Evolutionary conservation across 2,113 vertebrate species (phyloP).

Genomic region (Apteryx mantelli): DNA sequence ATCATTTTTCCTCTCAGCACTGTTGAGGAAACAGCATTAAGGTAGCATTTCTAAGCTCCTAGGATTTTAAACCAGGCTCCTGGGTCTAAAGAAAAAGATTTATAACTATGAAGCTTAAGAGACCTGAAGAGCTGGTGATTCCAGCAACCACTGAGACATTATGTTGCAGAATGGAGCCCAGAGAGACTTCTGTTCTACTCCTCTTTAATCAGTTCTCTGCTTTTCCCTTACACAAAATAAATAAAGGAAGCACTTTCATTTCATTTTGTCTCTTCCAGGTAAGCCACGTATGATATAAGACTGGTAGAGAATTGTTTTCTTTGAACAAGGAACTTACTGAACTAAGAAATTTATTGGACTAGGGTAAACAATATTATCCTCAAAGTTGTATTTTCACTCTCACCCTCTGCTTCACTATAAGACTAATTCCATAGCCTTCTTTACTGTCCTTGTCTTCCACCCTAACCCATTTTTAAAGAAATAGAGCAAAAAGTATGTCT

Average conservation of each 20-base stretch:
- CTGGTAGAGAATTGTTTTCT: background rate
- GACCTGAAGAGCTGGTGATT: background rate
- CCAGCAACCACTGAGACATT: background rate
- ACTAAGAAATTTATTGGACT: slow-evolving; percentile 23
- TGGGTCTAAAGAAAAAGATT: background rate
- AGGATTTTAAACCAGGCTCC: background rate
- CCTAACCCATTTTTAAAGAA: background rate
- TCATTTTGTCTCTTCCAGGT: background rate
- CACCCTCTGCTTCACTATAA: background rate
- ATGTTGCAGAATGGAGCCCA: background rate
- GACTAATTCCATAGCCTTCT: background rate
- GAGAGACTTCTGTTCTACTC: background rate
- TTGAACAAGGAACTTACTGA: background rate
- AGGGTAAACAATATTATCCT: background rate
- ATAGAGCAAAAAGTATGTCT: background rate
- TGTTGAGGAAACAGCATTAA: background rate
- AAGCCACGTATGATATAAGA: background rate
- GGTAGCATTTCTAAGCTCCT: background rate
- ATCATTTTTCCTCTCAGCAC: background rate
- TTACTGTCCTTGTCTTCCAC: background rate
- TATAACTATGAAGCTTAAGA: background rate
- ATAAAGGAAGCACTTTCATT: slow-evolving; percentile 18
- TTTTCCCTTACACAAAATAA: slow-evolving; percentile 38
- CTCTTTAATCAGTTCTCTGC: slow-evolving; percentile 34
- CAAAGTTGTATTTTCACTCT: background rate